phyloP scores from a whole-genome alignment of 92 coral and sea anemone genomes.

The Phymanthus crucifer region DNA sequence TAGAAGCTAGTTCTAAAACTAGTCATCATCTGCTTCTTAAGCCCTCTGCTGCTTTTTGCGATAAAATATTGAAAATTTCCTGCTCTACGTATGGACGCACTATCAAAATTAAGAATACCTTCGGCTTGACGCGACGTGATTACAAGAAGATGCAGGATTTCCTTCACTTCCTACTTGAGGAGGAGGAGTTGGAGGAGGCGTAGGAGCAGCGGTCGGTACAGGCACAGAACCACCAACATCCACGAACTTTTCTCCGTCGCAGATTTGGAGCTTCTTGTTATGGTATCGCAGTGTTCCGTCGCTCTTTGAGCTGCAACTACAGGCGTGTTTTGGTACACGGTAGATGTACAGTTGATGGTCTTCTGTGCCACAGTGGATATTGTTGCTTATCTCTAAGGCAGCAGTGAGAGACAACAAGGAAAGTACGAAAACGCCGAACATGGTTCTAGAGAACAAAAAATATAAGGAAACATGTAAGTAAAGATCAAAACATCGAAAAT shows the following conservation, averaged over 20 bases:
- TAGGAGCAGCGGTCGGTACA: background rate
- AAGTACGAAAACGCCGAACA: background rate
- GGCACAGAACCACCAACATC: slow-evolving; percentile 20
- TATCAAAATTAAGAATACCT: background rate
- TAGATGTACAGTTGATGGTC: slow-evolving; percentile 24
- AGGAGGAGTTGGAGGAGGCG: background rate
- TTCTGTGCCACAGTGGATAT: slow-evolving; percentile 1
- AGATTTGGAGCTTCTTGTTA: slow-evolving; percentile 38
- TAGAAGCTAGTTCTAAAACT: too few relatives aligned
- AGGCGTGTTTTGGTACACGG: slow-evolving; percentile 34
- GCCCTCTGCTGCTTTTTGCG: too few relatives aligned
- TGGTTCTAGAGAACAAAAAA: background rate
- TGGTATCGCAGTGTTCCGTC: slow-evolving; percentile 39
- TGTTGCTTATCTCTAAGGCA: background rate
- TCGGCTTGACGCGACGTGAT: slow-evolving; percentile 5
- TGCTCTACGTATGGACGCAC: background rate
- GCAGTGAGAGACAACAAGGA: background rate
- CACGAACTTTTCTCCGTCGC: slow-evolving; percentile 37
- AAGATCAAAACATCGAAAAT: too few relatives aligned
- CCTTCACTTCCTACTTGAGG: slow-evolving; percentile 13
- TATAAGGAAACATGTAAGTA: background rate
- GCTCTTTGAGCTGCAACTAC: slow-evolving; percentile 29
- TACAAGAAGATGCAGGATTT: slow-evolving; percentile 22
- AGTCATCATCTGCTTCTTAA: too few relatives aligned
- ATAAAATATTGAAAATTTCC: too few relatives aligned